These are phyloP conservation scores for Pandemis corylana DNA, from an alignment of 2,888 invertebrate species.

Conservation along the genomic window DNA sequence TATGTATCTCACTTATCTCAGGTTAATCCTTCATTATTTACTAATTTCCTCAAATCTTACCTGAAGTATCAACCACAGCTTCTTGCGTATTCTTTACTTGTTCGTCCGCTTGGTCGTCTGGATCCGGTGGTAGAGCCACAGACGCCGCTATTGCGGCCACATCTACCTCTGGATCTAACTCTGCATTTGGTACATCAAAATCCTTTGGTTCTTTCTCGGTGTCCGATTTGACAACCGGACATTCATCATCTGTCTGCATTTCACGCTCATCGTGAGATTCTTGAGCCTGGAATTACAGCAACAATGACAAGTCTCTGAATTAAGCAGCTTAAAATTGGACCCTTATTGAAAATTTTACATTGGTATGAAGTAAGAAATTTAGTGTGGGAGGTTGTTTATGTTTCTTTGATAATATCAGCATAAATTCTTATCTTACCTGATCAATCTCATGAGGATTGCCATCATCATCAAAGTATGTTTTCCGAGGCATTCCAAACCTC, in stretches of 20 bases:
- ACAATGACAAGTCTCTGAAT: too few relatives aligned
- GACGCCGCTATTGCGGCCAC: conserved; percentile 49
- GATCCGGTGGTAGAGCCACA: conserved; percentile 54
- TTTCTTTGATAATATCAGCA: too few relatives aligned
- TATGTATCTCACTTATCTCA: too few relatives aligned
- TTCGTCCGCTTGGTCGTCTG: conserved; percentile 54
- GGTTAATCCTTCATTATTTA: too few relatives aligned
- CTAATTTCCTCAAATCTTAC: conserved; percentile 43
- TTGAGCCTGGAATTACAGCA: conserved; percentile 53
- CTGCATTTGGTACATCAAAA: conserved; percentile 49
- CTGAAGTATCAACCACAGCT: conserved; percentile 46
- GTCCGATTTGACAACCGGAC: conserved; percentile 58
- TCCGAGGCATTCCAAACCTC: conserved; percentile 71
- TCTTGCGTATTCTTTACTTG: conserved; percentile 52
- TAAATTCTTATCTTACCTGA: conserved; percentile 54
- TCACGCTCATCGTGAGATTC: conserved; percentile 69
- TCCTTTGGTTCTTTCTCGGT: conserved; percentile 51
- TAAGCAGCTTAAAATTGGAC: not conserved
- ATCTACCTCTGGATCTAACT: conserved; percentile 43
- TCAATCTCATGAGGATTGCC: conserved; percentile 80
- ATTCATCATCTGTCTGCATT: conserved; percentile 69
- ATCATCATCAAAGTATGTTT: conserved; percentile 88
- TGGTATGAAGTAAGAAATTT: too few relatives aligned
- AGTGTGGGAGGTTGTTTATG: too few relatives aligned
- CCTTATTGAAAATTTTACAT: too few relatives aligned